Evolutionary conservation across 1,140 invertebrate species (phyloP).

Genomic region (Neotoxoptera formosana): DNA sequence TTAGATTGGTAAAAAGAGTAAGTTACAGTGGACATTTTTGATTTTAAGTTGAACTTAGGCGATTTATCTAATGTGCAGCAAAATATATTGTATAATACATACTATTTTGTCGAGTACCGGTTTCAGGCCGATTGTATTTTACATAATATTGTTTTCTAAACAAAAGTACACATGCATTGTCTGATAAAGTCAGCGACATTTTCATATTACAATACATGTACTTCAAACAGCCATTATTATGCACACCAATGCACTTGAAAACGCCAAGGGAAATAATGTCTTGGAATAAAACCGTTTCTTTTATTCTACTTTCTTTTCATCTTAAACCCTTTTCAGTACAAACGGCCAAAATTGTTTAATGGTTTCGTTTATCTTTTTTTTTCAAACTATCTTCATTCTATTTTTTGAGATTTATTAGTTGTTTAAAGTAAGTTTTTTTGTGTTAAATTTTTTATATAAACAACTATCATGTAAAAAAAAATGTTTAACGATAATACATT

Average conservation of each 20-base stretch:
- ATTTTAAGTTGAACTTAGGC: too few species aligned
- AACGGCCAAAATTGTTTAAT: constrained; percentile 14
- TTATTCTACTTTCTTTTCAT: constrained; percentile 1
- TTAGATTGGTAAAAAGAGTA: neutral
- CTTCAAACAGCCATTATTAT: constrained; percentile 8
- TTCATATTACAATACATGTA: neutral
- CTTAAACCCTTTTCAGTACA: neutral
- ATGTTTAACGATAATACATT: neutral
- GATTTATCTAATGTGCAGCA: too few species aligned
- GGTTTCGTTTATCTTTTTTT: constrained; percentile 12
- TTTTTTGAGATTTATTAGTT: neutral
- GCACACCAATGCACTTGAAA: constrained; percentile 24
- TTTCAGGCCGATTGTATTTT: neutral
- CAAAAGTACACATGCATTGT: neutral
- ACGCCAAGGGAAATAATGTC: neutral
- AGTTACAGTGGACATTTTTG: neutral
- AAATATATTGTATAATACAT: neutral
- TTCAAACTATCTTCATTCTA: neutral
- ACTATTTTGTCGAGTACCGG: neutral
- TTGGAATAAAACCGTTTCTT: constrained; percentile 13
- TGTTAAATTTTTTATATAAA: neutral
- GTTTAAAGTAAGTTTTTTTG: neutral
- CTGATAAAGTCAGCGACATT: neutral
- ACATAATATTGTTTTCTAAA: neutral
- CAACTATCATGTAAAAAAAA: neutral